Base-by-base conservation (phyloP, 2,797 vertebrate species). In the Alca torda region DNA sequence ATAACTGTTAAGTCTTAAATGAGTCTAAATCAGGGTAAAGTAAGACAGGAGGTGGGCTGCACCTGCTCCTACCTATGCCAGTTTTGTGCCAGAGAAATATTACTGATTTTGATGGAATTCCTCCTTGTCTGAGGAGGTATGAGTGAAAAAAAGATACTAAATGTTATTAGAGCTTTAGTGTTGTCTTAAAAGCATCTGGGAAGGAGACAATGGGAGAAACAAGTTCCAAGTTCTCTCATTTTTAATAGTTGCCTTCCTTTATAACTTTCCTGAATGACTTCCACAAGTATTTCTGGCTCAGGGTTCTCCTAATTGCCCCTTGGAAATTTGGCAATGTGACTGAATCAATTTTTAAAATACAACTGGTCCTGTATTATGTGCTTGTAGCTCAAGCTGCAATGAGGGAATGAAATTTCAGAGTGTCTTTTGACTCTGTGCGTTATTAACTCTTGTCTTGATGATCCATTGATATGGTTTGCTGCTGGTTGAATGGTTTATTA, bases 401-500 rank as follows among this genome's bases (percentile, higher is more conserved):
- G 12, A 84, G 18, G 13, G 33, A 88, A 64, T 46, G 59, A 81
- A 84, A 90, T 89, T 63, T 90, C 41, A 54, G 37, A 45, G 37
- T 60, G 8, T 64, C 73, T 92, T 84, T 75, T 84, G 70, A 31
- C 72, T 74, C 20, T 41, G 23, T 46, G 37, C 4, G 0, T n/a
- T 70, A 26, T 78, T 39, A 50, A 2, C 2, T 53, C 76, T 84
- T 91, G 59, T 75, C 83, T 86, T 91, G 83, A 93, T 91, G 82
- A 95, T 72, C 61, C 79, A 84, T 68, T 89, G 76, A 84, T 87
- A 87, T 7, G 19, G 45, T 75, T 91, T 93, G 19, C 30, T 78
- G 7, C 15, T 60, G 39, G 54, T 75, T 92, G 81, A 95, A 92
- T 65, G 24, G 39, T 77, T 84, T 92, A 68, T 84, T 90, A 94